Evolutionary conservation across 2,797 vertebrate genomes (phyloP).

Genomic region (Gephyroberyx darwinii): DNA sequence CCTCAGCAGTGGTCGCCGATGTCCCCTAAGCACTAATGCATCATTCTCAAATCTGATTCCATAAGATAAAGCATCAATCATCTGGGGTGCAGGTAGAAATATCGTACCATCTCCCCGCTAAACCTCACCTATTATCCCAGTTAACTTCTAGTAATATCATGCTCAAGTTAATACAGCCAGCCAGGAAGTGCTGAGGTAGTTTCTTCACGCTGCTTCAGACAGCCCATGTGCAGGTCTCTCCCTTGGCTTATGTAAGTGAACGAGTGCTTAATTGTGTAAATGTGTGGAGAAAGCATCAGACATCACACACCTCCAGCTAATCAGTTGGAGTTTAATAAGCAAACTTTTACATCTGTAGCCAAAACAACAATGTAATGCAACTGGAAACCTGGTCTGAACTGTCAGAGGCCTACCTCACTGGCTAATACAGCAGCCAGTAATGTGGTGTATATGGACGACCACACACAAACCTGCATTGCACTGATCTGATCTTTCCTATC

Average conservation of each 20-base stretch:
- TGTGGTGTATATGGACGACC: not conserved
- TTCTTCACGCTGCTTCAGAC: not conserved
- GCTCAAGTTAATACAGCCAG: no score
- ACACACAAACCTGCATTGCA: not conserved
- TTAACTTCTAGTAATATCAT: no score
- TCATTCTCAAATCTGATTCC: conserved; percentile 22
- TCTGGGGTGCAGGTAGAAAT: no score
- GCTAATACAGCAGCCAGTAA: not conserved
- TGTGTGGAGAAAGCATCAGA: conserved; percentile 20
- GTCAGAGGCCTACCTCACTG: not conserved
- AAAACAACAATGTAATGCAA: not conserved
- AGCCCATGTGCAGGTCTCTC: not conserved
- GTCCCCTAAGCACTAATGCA: conserved; percentile 7
- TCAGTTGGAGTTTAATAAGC: conserved; percentile 20
- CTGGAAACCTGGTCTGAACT: not conserved
- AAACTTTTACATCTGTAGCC: conserved; percentile 11
- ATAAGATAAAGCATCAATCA: conserved; percentile 19
- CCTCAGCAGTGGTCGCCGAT: no score
- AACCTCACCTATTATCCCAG: no score
- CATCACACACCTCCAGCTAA: conserved; percentile 4
- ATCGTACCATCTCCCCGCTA: no score
- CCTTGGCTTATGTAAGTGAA: conserved; percentile 26
- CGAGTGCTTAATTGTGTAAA: conserved; percentile 26
- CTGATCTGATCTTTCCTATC: no score
- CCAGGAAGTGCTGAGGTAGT: no score